Evolutionary conservation across 2,888 invertebrate genomes (phyloP).

Genomic region (Isotomurus palustris): DNA sequence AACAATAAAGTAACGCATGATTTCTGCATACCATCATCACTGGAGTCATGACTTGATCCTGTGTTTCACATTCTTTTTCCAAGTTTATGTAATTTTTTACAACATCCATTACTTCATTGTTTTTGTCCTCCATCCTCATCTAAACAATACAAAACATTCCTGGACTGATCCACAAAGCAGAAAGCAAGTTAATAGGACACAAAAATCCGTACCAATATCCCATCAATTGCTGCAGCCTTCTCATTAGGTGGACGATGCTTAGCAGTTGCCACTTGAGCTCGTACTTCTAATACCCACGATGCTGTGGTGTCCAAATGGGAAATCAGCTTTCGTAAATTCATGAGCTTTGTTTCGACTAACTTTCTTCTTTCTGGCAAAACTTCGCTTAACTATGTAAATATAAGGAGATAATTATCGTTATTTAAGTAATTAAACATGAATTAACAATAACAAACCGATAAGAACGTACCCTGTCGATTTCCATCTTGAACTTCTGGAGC

Average conservation of each 20-base stretch:
- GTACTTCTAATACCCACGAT: constrained; percentile 55
- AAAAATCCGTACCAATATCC: constrained; percentile 31
- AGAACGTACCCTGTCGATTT: constrained; percentile 51
- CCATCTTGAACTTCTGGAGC: constrained; percentile 29
- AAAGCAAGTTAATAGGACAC: neutral
- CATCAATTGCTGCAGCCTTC: constrained; percentile 37
- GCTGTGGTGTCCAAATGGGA: constrained; percentile 57
- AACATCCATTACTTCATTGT: constrained; percentile 60
- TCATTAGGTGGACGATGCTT: constrained; percentile 41
- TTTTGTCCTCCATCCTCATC: constrained; percentile 55
- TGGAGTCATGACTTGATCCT: constrained; percentile 53
- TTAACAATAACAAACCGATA: neutral
- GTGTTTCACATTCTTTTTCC: constrained; percentile 56
- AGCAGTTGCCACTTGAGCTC: constrained; percentile 43
- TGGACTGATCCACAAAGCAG: constrained; percentile 11
- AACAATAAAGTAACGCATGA: constrained; percentile 42
- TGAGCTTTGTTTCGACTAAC: constrained; percentile 57
- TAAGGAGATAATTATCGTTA: neutral
- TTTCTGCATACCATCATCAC: constrained; percentile 53
- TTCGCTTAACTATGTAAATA: constrained; percentile 44
- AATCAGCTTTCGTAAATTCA: constrained; percentile 57
- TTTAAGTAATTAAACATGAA: neutral
- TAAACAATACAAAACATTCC: constrained; percentile 22
- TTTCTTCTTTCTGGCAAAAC: constrained; percentile 56
- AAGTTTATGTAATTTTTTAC: constrained; percentile 62